Evolutionary conservation across 1,140 invertebrate species (phyloP).

Genomic region (Eueides isabella): DNA sequence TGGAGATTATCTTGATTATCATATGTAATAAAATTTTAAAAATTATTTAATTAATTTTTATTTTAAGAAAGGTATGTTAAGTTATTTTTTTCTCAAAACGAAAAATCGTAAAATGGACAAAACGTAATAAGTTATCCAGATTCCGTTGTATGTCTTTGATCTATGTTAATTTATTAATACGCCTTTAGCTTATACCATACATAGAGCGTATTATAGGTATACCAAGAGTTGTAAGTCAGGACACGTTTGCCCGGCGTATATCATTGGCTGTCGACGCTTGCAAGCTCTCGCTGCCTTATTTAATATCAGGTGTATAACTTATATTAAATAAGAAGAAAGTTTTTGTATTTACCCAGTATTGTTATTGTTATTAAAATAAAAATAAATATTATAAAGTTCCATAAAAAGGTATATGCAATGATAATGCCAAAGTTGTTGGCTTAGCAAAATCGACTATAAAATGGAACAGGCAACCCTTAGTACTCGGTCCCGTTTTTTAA

Average conservation of each 20-base stretch:
- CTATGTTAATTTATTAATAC: background rate
- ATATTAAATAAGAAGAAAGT: slow-evolving; percentile 46
- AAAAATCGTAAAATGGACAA: no score
- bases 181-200: slow-evolving; percentile 45
- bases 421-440: background rate
- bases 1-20: no score
- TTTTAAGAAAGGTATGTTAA: no score
- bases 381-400: background rate
- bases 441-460: slow-evolving; percentile 17
- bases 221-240: slow-evolving; percentile 72
- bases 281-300: slow-evolving; percentile 58
- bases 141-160: no score
- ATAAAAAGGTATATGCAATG: background rate
- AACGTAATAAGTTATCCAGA: no score
- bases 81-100: no score
- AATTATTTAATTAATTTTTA: no score
- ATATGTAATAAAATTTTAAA: no score
- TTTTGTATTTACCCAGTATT: slow-evolving; percentile 21
- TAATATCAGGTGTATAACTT: slow-evolving; percentile 49
- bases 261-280: slow-evolving; percentile 74
- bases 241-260: slow-evolving; percentile 75
- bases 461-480: slow-evolving; percentile 10
- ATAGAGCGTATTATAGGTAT: slow-evolving; percentile 46
- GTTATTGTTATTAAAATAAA: background rate
- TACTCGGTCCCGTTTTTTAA: slow-evolving; percentile 29